Base-by-base conservation (phyloP, 2,888 invertebrate genomes). In the Napeogenes inachia region DNA sequence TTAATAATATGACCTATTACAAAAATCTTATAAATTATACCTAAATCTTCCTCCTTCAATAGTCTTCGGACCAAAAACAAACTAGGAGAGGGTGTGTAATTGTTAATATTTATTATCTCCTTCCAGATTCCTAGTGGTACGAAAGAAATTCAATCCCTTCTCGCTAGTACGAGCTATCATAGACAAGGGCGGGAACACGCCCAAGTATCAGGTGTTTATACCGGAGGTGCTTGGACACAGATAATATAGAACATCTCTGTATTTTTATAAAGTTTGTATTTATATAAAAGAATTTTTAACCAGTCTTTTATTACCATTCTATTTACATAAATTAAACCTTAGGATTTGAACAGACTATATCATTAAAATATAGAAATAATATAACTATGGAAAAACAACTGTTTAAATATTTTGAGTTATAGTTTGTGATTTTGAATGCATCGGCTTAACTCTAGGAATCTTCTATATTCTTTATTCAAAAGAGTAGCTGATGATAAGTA, bases 201-300 rank as follows among this genome's bases (percentile, higher is more conserved):
- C 82, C 2, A 89, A 89, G 57, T 88, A 89, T 66, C 81, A 84
- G 72, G 83, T 89, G 0, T 88, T 84, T 56, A 76, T 90, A 73
- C 89, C 66, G 5, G 71, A 69, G 0, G 61, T 66, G 4, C 42
- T 66, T 5, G 42, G 50, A 3, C 47, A 59, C 35, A 63, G 59
- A 57, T 66, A 47, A 66, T 59, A 32, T 13, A 47, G 33, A 60
- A 6, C 46, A 5, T 45, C 10, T 1, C 3, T 42, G 8, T 33
- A 54, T 46, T 46, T 53, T 38, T 61, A 42, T 33, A 38, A 50
- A 42, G 3, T 5, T 46, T 45, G n/a, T 46, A 35, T 35, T 50
- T 57, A 35, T 12, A 50, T 59, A 59, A 59, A 59, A 50, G n/a
- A 32, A 13, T 58, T 58, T 53, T 45, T 50, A 50, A 50, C 30